Evolutionary conservation across 2,888 invertebrate species (phyloP).

Genomic region (Antheraea assamensis): DNA sequence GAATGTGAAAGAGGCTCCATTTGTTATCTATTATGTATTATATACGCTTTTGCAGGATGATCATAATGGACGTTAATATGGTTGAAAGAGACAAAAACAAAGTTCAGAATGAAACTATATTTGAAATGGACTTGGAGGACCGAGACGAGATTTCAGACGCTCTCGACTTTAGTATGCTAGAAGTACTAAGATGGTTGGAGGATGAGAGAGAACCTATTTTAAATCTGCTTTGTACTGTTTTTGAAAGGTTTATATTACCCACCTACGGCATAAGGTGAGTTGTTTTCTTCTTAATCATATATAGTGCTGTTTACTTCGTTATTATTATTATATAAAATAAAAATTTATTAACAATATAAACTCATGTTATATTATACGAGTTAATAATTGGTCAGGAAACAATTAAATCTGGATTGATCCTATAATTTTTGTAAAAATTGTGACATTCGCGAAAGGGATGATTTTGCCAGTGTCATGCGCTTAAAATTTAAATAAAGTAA

Average conservation of each 20-base stretch:
- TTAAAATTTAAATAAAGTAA: too few species aligned
- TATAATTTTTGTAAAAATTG: too few species aligned
- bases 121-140: constrained; percentile 82
- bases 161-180: constrained; percentile 90
- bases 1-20: not conserved
- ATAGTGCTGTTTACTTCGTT: not conserved
- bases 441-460: too few species aligned
- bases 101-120: constrained; percentile 67
- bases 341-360: too few species aligned
- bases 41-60: constrained; percentile 79
- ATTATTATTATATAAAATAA: too few species aligned
- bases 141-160: constrained; percentile 72
- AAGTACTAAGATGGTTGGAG: constrained; percentile 87
- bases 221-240: constrained; percentile 84
- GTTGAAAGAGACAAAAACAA: constrained; percentile 71
- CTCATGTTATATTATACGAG: too few species aligned
- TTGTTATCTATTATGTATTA: not conserved
- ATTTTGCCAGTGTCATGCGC: too few species aligned
- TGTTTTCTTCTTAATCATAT: not conserved
- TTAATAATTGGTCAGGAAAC: too few species aligned
- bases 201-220: constrained; percentile 83
- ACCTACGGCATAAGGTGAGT: constrained; percentile 87
- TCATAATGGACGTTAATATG: constrained; percentile 88
- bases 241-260: constrained; percentile 91
- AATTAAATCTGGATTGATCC: too few species aligned